These are phyloP conservation scores for Dusona sp. DNA, from an alignment of 2,888 invertebrate genomes.

Conservation along the genomic window DNA sequence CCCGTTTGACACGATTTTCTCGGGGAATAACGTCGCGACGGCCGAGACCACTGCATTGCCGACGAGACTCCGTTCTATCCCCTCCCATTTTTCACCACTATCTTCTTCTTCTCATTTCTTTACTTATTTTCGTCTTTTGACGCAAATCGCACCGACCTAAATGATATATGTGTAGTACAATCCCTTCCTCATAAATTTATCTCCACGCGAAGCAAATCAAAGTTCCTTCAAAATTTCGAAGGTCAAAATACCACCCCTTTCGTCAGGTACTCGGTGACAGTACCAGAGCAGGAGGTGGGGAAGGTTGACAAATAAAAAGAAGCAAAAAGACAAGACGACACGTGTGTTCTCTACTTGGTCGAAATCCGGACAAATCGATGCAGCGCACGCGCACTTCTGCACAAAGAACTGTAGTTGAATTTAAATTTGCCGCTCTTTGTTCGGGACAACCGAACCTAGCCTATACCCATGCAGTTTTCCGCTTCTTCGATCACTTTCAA, in stretches of 20 bases:
- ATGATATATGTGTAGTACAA: not conserved
- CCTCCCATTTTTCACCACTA: slow-evolving; percentile 4
- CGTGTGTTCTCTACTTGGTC: slow-evolving; percentile 56
- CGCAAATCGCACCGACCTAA: not conserved
- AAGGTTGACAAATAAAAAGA: not conserved
- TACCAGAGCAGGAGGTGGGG: not conserved
- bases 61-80: slow-evolving; percentile 61
- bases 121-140: not conserved
- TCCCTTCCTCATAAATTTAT: not conserved
- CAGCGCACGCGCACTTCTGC: slow-evolving; percentile 33
- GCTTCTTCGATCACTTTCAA: not conserved
- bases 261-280: not conserved
- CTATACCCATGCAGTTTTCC: not conserved
- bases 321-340: slow-evolving; percentile 31
- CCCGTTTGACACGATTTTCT: slow-evolving; percentile 64
- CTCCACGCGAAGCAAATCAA: not conserved
- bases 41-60: slow-evolving; percentile 72
- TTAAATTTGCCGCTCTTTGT: slow-evolving; percentile 48
- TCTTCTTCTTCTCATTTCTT: not conserved
- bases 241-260: not conserved
- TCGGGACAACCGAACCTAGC: slow-evolving; percentile 18
- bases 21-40: slow-evolving; percentile 62
- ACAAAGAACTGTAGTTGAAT: not conserved
- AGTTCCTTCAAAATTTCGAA: not conserved
- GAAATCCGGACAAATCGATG: slow-evolving; percentile 42